phyloP scores from a whole-genome alignment of 2,888 invertebrate species.

The Pseudanteris insignis region DNA sequence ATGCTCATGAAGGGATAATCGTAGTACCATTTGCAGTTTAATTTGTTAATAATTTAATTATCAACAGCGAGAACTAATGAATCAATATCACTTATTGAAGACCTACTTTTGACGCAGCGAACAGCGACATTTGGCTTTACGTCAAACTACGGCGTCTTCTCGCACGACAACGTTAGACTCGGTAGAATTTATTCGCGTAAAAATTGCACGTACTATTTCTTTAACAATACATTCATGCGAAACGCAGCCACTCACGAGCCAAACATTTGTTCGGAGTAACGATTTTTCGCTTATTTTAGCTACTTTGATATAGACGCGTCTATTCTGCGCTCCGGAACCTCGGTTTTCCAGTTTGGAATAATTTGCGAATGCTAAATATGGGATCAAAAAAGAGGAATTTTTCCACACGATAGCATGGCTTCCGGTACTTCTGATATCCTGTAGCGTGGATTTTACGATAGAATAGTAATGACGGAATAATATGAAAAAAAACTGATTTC shows the following conservation, averaged over 20 bases:
- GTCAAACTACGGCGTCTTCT: neutral
- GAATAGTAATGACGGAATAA: too few relatives aligned
- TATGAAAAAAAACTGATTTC: too few relatives aligned
- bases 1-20: too few relatives aligned
- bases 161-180: constrained; percentile 4
- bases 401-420: constrained; percentile 3
- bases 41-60: too few relatives aligned
- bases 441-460: too few relatives aligned
- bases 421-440: neutral
- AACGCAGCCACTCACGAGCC: constrained; percentile 20
- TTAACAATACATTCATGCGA: constrained; percentile 16
- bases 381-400: constrained; percentile 23
- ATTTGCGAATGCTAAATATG: too few relatives aligned
- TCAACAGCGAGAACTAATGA: too few relatives aligned
- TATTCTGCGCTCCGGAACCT: constrained; percentile 26
- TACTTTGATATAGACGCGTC: constrained; percentile 55
- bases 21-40: too few relatives aligned
- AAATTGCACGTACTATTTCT: constrained; percentile 15
- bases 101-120: neutral
- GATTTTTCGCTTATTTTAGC: too few relatives aligned
- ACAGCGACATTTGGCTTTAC: constrained; percentile 1
- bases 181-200: constrained; percentile 6
- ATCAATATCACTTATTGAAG: too few relatives aligned
- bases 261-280: constrained; percentile 37
- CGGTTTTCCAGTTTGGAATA: constrained; percentile 17